Percentiles rank a stretch among this genome's conserved stretches.
Evolutionary conservation across 2,797 vertebrate species (phyloP).

Genomic region (Eupleurogrammus muticus): DNA sequence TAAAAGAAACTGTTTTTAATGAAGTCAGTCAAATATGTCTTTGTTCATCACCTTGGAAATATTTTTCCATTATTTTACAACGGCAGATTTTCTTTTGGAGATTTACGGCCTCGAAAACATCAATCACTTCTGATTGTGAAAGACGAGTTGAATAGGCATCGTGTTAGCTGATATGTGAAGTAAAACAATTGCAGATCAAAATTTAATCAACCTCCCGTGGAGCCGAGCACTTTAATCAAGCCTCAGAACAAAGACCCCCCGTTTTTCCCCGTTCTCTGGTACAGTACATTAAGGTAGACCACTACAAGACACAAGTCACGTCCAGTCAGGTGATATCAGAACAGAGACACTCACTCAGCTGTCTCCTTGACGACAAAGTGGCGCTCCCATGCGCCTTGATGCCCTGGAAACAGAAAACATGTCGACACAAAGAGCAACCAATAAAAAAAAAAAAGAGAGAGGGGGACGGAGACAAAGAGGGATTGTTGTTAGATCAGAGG

Average conservation of each 20-base stretch:
- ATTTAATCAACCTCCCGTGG: constrained; percentile 30
- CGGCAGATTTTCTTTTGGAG: constrained; percentile 1
- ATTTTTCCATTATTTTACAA: constrained; percentile 4
- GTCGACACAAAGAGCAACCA: constrained; percentile 70
- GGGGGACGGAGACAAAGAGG: constrained; percentile 52
- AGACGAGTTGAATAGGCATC: constrained; percentile 13
- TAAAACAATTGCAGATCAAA: constrained; percentile 47
- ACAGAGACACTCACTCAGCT: constrained; percentile 83
- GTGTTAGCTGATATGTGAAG: constrained; percentile 55
- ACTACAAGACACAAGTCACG: constrained; percentile 77
- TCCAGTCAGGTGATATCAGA: constrained; percentile 78
- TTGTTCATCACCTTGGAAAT: not conserved
- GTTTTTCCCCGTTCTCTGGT: constrained; percentile 56
- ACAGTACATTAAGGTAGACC: constrained; percentile 63
- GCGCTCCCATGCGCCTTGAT: constrained; percentile 78
- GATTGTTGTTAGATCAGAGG: constrained; percentile 58
- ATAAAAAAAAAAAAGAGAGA: constrained; percentile 26
- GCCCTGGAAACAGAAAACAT: constrained; percentile 82
- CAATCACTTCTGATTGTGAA: not conserved
- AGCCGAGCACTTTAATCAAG: constrained; percentile 54
- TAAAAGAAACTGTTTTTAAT: not conserved
- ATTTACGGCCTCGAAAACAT: not conserved
- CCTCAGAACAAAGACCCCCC: constrained; percentile 69
- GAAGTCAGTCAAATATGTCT: not conserved
- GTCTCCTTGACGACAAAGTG: constrained; percentile 80